Evolutionary conservation across 1,140 invertebrate species (phyloP).

Genomic region (Plectus sambesii): DNA sequence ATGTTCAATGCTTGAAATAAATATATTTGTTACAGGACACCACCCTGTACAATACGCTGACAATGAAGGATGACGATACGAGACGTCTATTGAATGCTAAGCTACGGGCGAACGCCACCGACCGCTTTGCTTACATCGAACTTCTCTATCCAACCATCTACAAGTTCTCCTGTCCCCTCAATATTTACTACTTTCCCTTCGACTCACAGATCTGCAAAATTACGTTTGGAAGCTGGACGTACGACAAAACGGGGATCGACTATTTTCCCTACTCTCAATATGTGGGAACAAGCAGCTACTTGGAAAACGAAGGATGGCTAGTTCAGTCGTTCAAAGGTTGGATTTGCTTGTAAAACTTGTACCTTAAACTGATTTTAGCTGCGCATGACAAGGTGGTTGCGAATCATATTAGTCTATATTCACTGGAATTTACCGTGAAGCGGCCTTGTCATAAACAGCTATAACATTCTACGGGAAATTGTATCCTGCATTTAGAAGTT

Average conservation of each 20-base stretch:
- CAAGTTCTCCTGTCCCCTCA: conserved; percentile 22
- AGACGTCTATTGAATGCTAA: conserved; percentile 19
- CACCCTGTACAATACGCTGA: conserved; percentile 24
- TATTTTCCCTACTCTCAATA: conserved; percentile 22
- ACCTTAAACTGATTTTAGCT: too few relatives aligned
- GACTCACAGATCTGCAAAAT: conserved; percentile 39
- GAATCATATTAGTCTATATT: too few relatives aligned
- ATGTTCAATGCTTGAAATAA: too few relatives aligned
- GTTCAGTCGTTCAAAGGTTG: conserved; percentile 16
- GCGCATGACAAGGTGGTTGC: too few relatives aligned
- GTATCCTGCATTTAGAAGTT: too few relatives aligned
- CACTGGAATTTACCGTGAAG: too few relatives aligned
- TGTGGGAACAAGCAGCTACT: conserved; percentile 20
- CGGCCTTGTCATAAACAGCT: too few relatives aligned
- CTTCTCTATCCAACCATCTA: conserved; percentile 27
- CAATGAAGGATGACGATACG: conserved; percentile 27
- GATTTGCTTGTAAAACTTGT: too few relatives aligned
- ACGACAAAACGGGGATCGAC: conserved; percentile 34
- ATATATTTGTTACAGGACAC: too few relatives aligned
- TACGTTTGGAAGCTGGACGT: conserved; percentile 49
- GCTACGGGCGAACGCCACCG: conserved; percentile 16
- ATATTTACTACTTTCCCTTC: conserved; percentile 34
- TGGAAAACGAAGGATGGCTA: conserved; percentile 26
- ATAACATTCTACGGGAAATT: too few relatives aligned
- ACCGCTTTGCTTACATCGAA: conserved; percentile 16